Base-by-base conservation (phyloP, 2,113 vertebrate genomes). In the Laticauda colubrina region DNA sequence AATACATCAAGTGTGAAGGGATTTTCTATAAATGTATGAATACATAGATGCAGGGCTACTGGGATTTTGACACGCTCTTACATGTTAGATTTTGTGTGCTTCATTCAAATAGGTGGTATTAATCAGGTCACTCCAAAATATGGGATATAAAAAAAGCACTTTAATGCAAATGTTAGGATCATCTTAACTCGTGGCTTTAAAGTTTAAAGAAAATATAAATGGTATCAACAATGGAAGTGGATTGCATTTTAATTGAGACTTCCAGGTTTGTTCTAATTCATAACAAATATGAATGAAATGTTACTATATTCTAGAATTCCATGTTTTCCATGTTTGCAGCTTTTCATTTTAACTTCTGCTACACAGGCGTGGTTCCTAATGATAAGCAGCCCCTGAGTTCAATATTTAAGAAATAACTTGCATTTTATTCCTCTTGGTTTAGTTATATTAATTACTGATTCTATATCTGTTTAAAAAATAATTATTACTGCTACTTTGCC, bases 1-100 rank as follows among this genome's bases (percentile, higher is more conserved):
- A 95, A 90, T 39, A 20, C 48, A 93, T 64, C 92, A 95, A 93
- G 55, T 92, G 51, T 92, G 90, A 54, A 87, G 90, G 81, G 85
- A 88, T 87, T 94, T 94, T 90, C 18, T 43, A 81, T 21, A 92
- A 93, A 9, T 61, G 39, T 55, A 89, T 3, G 87, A 81, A 53
- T 6, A 29, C 92, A 93, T 59, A 94, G 93, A 91, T 93, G 87
- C 69, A 93, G 93, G 53, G 14, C 24, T 81, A 43, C 39, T 53
- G 87, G 24, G 10, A 95, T 6, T 81, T 92, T 89, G 59, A n/a
- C 48, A 87, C 43, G 20, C 43, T 93, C 23, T 43, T 87, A 81
- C n/a, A 14, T 15, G 87, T 87, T 87, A 43, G 75, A 39, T 24
- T 91, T 45, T 86, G 26, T 92, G n/a, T 8, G n/a, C 18, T 53